Evolutionary conservation across 2,888 invertebrate genomes (phyloP).

Genomic region (Lasioglossum pauxillum): DNA sequence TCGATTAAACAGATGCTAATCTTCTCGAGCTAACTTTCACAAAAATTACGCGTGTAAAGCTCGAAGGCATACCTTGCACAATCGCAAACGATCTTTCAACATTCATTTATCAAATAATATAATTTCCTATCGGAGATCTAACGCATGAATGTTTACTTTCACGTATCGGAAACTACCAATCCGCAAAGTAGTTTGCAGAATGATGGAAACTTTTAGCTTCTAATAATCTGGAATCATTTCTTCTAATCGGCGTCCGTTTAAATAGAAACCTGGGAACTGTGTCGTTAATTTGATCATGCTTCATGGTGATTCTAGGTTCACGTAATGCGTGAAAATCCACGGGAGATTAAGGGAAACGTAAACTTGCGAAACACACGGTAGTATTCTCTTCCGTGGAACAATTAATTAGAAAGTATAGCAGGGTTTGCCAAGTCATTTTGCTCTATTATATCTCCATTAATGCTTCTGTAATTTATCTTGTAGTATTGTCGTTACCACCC

Average conservation of each 20-base stretch:
- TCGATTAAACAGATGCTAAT: not conserved
- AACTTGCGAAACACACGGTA: not conserved
- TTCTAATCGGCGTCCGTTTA: not conserved
- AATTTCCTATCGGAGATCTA: not conserved
- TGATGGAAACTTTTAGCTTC: not conserved
- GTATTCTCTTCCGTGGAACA: slow-evolving; percentile 8
- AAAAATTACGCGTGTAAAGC: not conserved
- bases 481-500: slow-evolving; percentile 20
- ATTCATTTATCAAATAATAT: slow-evolving; percentile 5
- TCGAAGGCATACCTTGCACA: not conserved
- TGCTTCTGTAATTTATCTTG: slow-evolving; percentile 40
- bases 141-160: not conserved
- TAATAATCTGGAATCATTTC: not conserved
- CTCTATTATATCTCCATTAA: slow-evolving; percentile 42
- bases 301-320: not conserved
- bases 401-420: slow-evolving; percentile 45
- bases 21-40: not conserved
- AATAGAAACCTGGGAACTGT: not conserved
- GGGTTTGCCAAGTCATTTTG: slow-evolving; percentile 28
- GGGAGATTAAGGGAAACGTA: not conserved
- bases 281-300: slow-evolving; percentile 2
- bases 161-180: not conserved
- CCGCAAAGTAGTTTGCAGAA: not conserved
- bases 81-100: not conserved
- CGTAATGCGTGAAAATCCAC: slow-evolving; percentile 11